Conservation (phyloP, 2,888 invertebrate genomes). For the Tiliacea aurago region DNA sequence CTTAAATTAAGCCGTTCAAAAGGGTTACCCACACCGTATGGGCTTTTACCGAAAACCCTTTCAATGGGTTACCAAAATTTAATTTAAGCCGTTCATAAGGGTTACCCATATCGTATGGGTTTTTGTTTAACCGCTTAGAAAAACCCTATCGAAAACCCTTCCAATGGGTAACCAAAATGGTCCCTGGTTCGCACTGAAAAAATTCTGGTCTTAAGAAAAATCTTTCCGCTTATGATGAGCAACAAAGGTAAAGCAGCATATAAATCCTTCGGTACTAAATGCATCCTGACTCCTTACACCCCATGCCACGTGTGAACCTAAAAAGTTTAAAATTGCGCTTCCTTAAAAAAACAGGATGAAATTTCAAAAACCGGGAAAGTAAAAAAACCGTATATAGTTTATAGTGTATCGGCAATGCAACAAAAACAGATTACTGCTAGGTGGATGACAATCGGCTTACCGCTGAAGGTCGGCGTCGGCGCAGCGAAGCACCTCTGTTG, state of each 20-base stretch:
- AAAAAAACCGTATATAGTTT: slow-evolving; percentile 55
- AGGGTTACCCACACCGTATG: too few species aligned
- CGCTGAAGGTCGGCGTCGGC: slow-evolving; percentile 68
- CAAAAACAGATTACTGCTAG: slow-evolving; percentile 76
- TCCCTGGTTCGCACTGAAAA: neutral
- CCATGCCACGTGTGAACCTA: slow-evolving; percentile 12
- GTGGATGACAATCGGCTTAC: slow-evolving; percentile 76
- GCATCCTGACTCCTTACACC: too few species aligned
- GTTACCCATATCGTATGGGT: too few species aligned
- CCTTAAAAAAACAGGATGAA: slow-evolving; percentile 44
- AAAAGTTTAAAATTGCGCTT: slow-evolving; percentile 41
- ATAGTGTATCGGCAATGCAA: slow-evolving; percentile 59
- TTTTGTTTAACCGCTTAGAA: too few species aligned
- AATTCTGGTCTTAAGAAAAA: neutral
- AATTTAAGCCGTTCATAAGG: too few species aligned
- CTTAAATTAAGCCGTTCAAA: too few species aligned
- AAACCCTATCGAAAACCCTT: too few species aligned
- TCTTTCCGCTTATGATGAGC: neutral
- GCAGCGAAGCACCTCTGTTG: slow-evolving; percentile 73
- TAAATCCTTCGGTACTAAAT: neutral
- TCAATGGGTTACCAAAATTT: too few species aligned
- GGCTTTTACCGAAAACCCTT: too few species aligned
- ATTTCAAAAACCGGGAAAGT: slow-evolving; percentile 46
- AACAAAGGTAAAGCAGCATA: neutral
- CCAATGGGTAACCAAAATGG: too few species aligned